Percentiles rank a stretch among this genome's conserved stretches.
These are phyloP conservation scores for Protonibea diacanthus DNA, from an alignment of 2,797 vertebrate species.

Conservation along the genomic window DNA sequence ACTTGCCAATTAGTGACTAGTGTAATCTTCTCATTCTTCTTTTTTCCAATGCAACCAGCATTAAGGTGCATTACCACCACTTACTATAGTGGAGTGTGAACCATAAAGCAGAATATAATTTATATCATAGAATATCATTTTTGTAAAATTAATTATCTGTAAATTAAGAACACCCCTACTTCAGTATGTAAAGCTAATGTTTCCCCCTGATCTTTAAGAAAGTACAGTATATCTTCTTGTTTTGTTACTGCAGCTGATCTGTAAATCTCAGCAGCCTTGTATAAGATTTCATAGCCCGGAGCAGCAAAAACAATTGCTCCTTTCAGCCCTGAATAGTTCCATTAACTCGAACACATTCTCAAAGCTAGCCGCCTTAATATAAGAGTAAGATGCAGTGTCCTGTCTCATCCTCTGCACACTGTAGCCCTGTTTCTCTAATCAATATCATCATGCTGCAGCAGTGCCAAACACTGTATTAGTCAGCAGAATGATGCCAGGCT, in stretches of 20 bases:
- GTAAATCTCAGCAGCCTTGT: constrained; percentile 21
- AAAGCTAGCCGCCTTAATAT: constrained; percentile 19
- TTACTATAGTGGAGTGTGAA: too few relatives aligned
- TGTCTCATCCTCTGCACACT: constrained; percentile 44
- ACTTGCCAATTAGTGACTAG: too few relatives aligned
- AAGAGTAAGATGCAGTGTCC: constrained; percentile 41
- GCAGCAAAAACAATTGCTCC: constrained; percentile 45
- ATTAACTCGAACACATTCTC: constrained; percentile 57
- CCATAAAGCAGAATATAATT: too few relatives aligned
- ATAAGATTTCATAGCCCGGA: constrained; percentile 24
- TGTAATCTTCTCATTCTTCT: too few relatives aligned
- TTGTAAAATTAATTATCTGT: too few relatives aligned
- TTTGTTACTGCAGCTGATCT: constrained; percentile 16
- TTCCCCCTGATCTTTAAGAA: background rate
- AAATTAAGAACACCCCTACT: too few relatives aligned
- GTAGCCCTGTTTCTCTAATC: constrained; percentile 70
- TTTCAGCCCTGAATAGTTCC: constrained; percentile 49
- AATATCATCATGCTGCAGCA: constrained; percentile 73
- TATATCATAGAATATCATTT: too few relatives aligned
- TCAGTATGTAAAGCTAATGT: background rate
- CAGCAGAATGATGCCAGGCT: constrained; percentile 72
- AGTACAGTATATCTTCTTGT: constrained; percentile 16
- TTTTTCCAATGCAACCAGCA: too few relatives aligned
- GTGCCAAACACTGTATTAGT: constrained; percentile 71
- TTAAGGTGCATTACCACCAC: too few relatives aligned